Conservation (phyloP, 2,888 invertebrate species). For the Ditylenchus weischeri region DNA sequence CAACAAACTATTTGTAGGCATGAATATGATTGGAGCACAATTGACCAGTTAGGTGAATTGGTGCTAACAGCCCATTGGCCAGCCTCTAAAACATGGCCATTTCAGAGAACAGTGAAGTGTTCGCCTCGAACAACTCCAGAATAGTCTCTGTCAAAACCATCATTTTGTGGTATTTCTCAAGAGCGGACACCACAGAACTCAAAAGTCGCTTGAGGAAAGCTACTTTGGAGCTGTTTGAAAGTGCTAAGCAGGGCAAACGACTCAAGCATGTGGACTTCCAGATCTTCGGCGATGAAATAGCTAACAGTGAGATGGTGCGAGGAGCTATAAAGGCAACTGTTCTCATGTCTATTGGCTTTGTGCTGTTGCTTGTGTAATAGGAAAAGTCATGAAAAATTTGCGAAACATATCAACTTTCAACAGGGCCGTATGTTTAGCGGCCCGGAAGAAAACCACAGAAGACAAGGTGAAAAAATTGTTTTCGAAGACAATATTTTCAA, state of each 20-base stretch:
- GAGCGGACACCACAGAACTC: conserved; percentile 42
- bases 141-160: conserved; percentile 38
- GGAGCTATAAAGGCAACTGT: conserved; percentile 57
- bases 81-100: conserved; percentile 9
- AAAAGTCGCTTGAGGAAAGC: conserved; percentile 23
- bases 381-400: too few species aligned
- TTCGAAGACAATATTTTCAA: too few species aligned
- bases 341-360: conserved; percentile 55
- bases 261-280: conserved; percentile 42
- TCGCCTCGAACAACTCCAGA: conserved; percentile 35
- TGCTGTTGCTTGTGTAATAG: conserved; percentile 48
- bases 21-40: conserved; percentile 35
- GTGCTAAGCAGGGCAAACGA: conserved; percentile 30
- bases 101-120: conserved; percentile 22
- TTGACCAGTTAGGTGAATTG: conserved; percentile 11
- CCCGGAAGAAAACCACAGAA: too few species aligned
- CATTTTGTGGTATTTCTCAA: conserved; percentile 53
- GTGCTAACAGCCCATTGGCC: neutral
- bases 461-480: too few species aligned
- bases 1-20: conserved; percentile 35
- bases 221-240: conserved; percentile 42
- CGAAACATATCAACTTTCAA: too few species aligned
- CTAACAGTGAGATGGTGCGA: conserved; percentile 56
- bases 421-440: too few species aligned
- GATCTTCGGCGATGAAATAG: conserved; percentile 55